These are phyloP conservation scores for Halcyon leucocephala DNA, from an alignment of 2,797 vertebrate genomes.

Conservation along the genomic window DNA sequence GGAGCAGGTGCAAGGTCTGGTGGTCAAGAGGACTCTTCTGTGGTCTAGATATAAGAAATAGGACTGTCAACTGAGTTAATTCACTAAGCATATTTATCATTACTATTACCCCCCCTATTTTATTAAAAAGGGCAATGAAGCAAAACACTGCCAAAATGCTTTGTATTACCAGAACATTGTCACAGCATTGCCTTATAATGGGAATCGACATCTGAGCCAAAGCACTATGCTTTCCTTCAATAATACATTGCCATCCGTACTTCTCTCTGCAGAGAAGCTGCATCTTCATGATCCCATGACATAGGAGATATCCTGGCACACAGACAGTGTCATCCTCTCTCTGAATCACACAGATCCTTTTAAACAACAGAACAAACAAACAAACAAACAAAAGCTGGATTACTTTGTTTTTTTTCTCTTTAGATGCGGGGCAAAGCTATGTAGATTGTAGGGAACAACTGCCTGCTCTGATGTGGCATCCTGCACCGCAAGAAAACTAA, in stretches of 20 bases:
- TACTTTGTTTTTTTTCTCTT: background rate
- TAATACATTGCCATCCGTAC: background rate
- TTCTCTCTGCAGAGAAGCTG: conserved; percentile 1
- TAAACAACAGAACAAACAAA: background rate
- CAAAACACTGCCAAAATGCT: conserved; percentile 6
- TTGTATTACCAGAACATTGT: background rate
- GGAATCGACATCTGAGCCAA: background rate
- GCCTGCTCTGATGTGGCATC: background rate
- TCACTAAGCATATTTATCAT: background rate
- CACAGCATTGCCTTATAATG: background rate
- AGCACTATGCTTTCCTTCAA: conserved; percentile 4
- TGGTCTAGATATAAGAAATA: background rate
- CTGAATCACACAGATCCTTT: conserved; percentile 22
- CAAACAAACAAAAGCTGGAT: background rate
- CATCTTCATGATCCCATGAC: background rate
- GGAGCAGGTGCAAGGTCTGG: background rate
- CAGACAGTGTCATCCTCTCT: background rate
- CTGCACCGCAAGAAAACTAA: background rate
- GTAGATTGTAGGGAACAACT: background rate
- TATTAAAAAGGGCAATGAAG: conserved; percentile 14
- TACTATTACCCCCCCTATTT: background rate
- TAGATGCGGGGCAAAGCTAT: conserved; percentile 4
- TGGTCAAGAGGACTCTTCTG: background rate
- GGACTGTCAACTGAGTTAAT: background rate
- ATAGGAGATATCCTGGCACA: background rate